These are phyloP conservation scores for Phenganax subtilis DNA, from an alignment of 92 coral and sea anemone species.

Conservation along the genomic window DNA sequence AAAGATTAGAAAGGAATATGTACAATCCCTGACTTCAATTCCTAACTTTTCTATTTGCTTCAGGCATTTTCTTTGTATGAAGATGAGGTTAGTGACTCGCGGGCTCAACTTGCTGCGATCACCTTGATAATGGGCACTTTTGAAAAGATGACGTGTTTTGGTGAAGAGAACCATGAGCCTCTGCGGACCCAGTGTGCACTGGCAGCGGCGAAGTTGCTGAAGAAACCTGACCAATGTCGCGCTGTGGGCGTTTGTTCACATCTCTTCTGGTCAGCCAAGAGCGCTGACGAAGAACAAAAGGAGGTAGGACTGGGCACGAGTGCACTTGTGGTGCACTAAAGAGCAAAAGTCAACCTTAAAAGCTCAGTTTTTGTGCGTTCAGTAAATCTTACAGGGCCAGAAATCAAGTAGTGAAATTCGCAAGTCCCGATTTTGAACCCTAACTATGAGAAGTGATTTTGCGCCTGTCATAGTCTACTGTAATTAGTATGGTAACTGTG, in stretches of 20 bases:
- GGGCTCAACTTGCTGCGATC: constrained; percentile 93
- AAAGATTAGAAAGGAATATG: neutral
- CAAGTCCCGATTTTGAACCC: neutral
- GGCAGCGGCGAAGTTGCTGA: constrained; percentile 92
- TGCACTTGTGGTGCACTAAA: neutral
- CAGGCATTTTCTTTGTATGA: constrained; percentile 96
- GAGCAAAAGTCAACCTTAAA: neutral
- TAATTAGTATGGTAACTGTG: too few relatives aligned
- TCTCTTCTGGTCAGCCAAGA: constrained; percentile 95
- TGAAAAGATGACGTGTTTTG: constrained; percentile 96
- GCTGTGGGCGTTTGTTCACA: constrained; percentile 98
- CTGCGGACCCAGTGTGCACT: constrained; percentile 93
- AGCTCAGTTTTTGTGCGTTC: neutral
- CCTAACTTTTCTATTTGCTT: constrained; percentile 4
- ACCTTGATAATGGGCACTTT: constrained; percentile 95
- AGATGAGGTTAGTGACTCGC: constrained; percentile 98
- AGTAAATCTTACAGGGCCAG: too few relatives aligned
- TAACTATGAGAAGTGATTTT: too few relatives aligned
- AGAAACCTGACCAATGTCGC: constrained; percentile 98
- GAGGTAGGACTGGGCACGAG: constrained; percentile 58
- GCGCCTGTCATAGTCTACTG: too few relatives aligned
- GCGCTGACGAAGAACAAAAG: constrained; percentile 83
- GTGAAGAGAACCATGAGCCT: constrained; percentile 98
- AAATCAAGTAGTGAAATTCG: neutral
- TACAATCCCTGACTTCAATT: neutral